Percentiles rank a stretch among this genome's conserved stretches.
Evolutionary conservation across 23 tunicate species (phyloP).

Genomic region (Phallusia fumigata): DNA sequence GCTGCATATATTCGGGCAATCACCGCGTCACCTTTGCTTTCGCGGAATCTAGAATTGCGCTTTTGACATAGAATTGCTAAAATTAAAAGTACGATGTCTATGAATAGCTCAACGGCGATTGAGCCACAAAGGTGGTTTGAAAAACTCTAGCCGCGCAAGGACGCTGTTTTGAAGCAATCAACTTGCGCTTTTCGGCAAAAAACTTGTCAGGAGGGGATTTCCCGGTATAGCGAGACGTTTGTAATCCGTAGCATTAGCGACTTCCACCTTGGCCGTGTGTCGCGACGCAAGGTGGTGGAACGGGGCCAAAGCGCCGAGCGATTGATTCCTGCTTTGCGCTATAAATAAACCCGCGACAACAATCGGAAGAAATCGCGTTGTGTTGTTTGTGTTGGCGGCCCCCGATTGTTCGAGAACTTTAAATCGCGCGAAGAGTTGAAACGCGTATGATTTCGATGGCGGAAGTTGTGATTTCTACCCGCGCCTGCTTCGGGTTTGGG

Average conservation of each 20-base stretch:
- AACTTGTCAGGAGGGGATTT: not conserved
- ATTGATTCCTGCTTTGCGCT: slow-evolving; percentile 3
- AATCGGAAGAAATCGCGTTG: not conserved
- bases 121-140: no score
- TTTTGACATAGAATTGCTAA: no score
- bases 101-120: no score
- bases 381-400: slow-evolving; percentile 7
- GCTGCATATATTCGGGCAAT: no score
- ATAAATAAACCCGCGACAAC: not conserved
- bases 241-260: not conserved
- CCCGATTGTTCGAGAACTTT: not conserved
- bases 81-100: no score
- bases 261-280: not conserved
- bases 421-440: not conserved
- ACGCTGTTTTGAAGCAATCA: not conserved
- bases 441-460: slow-evolving; percentile 12
- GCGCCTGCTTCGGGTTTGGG: not conserved
- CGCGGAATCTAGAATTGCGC: no score
- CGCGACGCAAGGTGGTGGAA: not conserved
- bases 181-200: not conserved
- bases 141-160: no score
- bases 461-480: not conserved
- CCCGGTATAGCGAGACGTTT: not conserved
- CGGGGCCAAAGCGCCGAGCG: not conserved
- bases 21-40: no score